Evolutionary conservation across 2,888 invertebrate genomes (phyloP).

Genomic region (Tetheella fluctuosa): DNA sequence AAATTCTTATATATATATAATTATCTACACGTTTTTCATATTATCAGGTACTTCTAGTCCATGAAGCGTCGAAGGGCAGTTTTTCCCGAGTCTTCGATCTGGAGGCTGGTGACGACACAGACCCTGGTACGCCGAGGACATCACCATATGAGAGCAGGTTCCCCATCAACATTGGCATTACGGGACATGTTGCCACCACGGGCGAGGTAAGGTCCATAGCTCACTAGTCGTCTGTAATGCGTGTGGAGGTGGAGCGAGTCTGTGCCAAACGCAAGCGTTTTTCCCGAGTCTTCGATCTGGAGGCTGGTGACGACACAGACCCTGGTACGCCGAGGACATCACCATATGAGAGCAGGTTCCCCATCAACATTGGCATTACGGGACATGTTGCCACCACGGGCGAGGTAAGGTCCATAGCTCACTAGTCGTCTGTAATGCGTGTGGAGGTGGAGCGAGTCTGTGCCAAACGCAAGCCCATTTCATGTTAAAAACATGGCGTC

Average conservation of each 20-base stretch:
- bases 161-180: conserved; percentile 97
- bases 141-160: conserved; percentile 96
- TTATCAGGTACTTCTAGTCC: conserved; percentile 92
- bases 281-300: conserved; percentile 96
- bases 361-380: conserved; percentile 97
- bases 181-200: conserved; percentile 96
- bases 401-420: conserved; percentile 86
- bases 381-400: conserved; percentile 97
- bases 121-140: conserved; percentile 91
- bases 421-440: too few relatives aligned
- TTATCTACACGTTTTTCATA: conserved; percentile 11
- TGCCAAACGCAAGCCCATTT: too few relatives aligned
- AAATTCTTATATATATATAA: neutral
- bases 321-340: conserved; percentile 91
- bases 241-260: too few relatives aligned
- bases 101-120: conserved; percentile 94
- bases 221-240: too few relatives aligned
- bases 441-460: too few relatives aligned
- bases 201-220: conserved; percentile 89
- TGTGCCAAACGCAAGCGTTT: conserved; percentile 86
- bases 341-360: conserved; percentile 96
- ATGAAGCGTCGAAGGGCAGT: conserved; percentile 95
- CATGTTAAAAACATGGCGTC: too few relatives aligned
- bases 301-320: conserved; percentile 94
- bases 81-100: conserved; percentile 97